Base-by-base conservation (phyloP, 2,797 vertebrate genomes). In the Etheostoma perlongum region DNA sequence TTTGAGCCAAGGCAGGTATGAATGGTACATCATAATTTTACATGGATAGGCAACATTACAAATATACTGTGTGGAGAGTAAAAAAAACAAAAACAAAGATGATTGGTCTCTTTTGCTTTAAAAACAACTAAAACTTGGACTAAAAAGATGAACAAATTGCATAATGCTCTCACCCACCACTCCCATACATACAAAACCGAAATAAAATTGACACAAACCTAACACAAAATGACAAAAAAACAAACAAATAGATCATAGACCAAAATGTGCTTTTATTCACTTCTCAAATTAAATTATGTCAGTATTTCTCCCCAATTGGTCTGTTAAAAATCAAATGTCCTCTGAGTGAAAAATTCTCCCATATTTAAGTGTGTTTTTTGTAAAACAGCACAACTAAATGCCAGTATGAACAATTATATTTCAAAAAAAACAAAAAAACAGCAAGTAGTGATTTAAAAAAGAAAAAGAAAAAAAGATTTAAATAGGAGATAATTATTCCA, bases 1-100 rank as follows among this genome's bases (percentile, higher is more conserved):
- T 94, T 93, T 94, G 93, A 95, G 93, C 90, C 91, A 94, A 95
- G 93, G 94, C 94, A 94, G 92, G 93, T 92, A 93, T 93, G 92
- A 91, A 94, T 92, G 90, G 88, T 91, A 92, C 82, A 88, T 92
- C 72, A 86, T 91, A 87, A 89, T 89, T 89, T 91, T 94, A 92
- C 92, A 94, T 91, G 92, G 88, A 93, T 90, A 92, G 90, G 90
- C 93, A 93, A 93, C 86, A 87, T 90, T 93, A 94, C 90, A 91
- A 92, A 95, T 89, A 90, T 91, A 91, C 84, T 81, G 81, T 72
- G 88, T 83, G 74, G 74, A 87, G 68, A 90, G 78, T 77, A 60
- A 66, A 81, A 88, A 85, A 81, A 9, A 2, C n/a, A 19, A 49
- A 79, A 46, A 84, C 62, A 82, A 85, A 82, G 49, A 91, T 44